These are phyloP conservation scores for Cheirogaleus medius DNA, from an alignment of 2,113 vertebrate genomes.

Conservation along the genomic window DNA sequence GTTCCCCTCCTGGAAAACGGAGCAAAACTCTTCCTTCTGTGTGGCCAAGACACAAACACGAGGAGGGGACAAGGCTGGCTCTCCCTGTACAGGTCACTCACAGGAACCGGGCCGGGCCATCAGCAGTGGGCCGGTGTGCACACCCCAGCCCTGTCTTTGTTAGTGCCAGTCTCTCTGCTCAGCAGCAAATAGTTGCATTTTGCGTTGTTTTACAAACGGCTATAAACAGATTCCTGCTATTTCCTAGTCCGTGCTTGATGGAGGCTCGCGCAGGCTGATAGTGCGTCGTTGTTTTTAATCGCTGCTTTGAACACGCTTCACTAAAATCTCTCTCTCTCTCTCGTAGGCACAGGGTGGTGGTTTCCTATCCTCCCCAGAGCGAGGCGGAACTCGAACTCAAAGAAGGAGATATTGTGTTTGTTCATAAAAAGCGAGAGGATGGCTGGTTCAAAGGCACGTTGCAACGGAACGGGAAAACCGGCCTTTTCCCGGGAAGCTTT, in stretches of 20 bases:
- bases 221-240: neutral
- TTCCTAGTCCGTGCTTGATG: neutral
- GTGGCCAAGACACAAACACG: neutral
- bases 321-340: constrained; percentile 18
- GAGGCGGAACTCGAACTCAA: constrained; percentile 99
- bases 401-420: constrained; percentile 99
- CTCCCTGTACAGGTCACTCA: neutral
- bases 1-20: neutral
- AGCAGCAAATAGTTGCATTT: neutral
- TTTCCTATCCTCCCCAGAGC: constrained; percentile 98
- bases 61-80: neutral
- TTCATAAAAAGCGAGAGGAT: constrained; percentile 97
- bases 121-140: rapidly evolving
- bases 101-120: neutral
- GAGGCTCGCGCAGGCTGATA: neutral
- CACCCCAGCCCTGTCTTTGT: neutral
- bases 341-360: constrained; percentile 95
- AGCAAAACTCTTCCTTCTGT: neutral
- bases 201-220: neutral
- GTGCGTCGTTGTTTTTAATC: neutral
- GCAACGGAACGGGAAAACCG: constrained; percentile 97
- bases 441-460: constrained; percentile 99
- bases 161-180: neutral
- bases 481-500: constrained; percentile 98
- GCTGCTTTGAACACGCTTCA: neutral